These are phyloP conservation scores for Hyperoplus lanceolatus DNA, from an alignment of 2,797 vertebrate species.

Conservation along the genomic window DNA sequence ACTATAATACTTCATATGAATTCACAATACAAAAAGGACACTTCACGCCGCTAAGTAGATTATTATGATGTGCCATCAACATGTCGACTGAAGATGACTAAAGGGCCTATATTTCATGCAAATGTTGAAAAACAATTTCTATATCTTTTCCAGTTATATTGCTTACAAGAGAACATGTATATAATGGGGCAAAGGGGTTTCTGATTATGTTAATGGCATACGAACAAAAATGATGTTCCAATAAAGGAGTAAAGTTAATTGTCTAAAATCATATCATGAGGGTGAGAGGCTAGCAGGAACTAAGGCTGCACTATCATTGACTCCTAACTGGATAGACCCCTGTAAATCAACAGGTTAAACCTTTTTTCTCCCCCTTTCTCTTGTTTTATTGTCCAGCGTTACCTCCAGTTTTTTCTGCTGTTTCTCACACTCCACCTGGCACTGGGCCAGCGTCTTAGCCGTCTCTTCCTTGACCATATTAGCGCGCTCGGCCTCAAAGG, in stretches of 20 bases:
- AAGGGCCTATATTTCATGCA: not conserved
- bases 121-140: not conserved
- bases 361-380: not conserved
- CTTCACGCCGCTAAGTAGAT: not conserved
- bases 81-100: not conserved
- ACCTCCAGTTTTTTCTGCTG: constrained; percentile 98
- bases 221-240: not conserved
- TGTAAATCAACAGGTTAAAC: not conserved
- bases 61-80: not conserved
- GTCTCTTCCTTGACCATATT: constrained; percentile 96
- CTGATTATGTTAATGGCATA: not conserved
- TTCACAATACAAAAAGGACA: not conserved
- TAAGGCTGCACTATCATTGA: not conserved
- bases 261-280: constrained; percentile 6
- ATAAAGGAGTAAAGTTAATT: not conserved
- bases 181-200: not conserved
- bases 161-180: not conserved
- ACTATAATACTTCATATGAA: not conserved
- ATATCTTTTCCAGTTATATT: not conserved
- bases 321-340: not conserved
- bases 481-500: constrained; percentile 93
- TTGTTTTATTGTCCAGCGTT: constrained; percentile 34
- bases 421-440: constrained; percentile 97
- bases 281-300: too few relatives aligned
- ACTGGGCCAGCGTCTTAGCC: constrained; percentile 90